Conservation (phyloP, 2,888 invertebrate species). For the Napeogenes inachia region DNA sequence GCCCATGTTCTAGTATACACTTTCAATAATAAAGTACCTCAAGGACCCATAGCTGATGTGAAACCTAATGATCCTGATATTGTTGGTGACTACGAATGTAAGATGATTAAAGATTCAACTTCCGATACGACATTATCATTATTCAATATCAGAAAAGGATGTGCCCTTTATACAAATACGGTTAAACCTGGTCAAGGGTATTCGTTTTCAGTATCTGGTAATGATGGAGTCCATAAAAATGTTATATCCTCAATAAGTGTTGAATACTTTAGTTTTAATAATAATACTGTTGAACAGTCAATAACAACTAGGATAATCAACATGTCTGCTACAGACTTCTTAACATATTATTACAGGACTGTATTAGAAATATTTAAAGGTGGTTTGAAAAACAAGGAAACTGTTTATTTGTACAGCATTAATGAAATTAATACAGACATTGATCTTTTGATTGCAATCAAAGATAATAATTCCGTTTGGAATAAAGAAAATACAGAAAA, state of each 20-base stretch:
- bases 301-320: constrained; percentile 86
- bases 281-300: constrained; percentile 89
- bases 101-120: constrained; percentile 83
- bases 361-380: constrained; percentile 83
- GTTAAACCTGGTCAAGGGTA: constrained; percentile 85
- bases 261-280: constrained; percentile 88
- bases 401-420: constrained; percentile 84
- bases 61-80: constrained; percentile 94
- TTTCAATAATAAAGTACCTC: constrained; percentile 85
- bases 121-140: constrained; percentile 77
- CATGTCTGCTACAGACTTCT: constrained; percentile 84
- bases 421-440: constrained; percentile 81
- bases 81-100: constrained; percentile 93
- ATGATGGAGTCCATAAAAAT: constrained; percentile 92
- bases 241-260: constrained; percentile 92
- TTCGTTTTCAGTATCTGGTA: constrained; percentile 88
- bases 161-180: constrained; percentile 86
- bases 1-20: constrained; percentile 88
- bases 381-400: constrained; percentile 81
- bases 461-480: constrained; percentile 78
- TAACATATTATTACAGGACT: constrained; percentile 85
- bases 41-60: constrained; percentile 92
- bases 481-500: constrained; percentile 81
- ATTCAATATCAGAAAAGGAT: constrained; percentile 84
- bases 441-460: constrained; percentile 84